Base-by-base conservation (phyloP, 2,797 vertebrate genomes). In the Poeciliopsis gracilis region DNA sequence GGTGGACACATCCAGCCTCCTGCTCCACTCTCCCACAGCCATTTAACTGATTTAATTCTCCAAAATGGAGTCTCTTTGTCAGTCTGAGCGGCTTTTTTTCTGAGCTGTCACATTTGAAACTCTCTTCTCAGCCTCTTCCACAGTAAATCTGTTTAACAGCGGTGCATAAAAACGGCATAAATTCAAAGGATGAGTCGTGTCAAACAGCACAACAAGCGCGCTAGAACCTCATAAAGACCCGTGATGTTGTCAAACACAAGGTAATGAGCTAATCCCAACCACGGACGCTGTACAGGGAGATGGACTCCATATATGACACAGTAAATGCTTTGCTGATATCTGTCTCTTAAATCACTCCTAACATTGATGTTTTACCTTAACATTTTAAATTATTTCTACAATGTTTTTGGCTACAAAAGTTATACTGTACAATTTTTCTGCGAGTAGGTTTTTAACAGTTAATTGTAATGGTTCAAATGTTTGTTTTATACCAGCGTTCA, bases 21-120 rank as follows among this genome's bases (percentile, higher is more conserved):
- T 84, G 77, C 87, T 9, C 78, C 43, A 51, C 84, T 88, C 88
- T 84, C 87, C 84, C 86, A 83, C 89, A 78, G 87, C 86, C 90
- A 90, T 92, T 92, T 89, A 91, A 88, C 92, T 91, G 84, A 90
- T 92, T 93, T 93, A 90, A 92, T 89, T 90, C 91, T 90, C 79
- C 90, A 91, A 90, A 91, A 93, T 93, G 91, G 90, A 92, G 90
- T 90, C 89, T 90, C 85, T 85, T 89, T 87, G 84, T 92, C 89
- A 85, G 88, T 79, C 85, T 55, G 87, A 79, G 87, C 81, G 0
- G 57, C 80, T 82, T 83, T 83, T 77, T 75, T 75, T 43, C 86
- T 79, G 55, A 13, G 84, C 91, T 86, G 91, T 90, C 89, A 90
- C 89, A 84, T 86, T 79, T 70, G 82, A 90, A 84, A 53, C 72